Conservation (phyloP, 2,888 invertebrate genomes). For the Leptinotarsa rubiginosa region DNA sequence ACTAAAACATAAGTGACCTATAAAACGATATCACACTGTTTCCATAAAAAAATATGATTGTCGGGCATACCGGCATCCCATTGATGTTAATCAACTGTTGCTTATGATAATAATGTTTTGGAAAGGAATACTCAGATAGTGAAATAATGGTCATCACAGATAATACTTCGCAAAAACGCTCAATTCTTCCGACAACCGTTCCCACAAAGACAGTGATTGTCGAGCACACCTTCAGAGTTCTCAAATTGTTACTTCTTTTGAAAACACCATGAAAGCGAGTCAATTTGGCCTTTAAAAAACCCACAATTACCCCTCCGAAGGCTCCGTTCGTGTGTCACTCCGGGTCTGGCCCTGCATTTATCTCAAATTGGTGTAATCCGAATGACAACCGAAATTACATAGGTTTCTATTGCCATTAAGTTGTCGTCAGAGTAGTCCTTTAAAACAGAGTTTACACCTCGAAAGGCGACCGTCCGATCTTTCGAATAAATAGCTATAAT, state of each 20-base stretch:
- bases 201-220: constrained; percentile 1
- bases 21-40: no score
- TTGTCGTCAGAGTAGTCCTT: constrained; percentile 56
- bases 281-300: constrained; percentile 38
- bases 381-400: constrained; percentile 58
- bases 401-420: constrained; percentile 50
- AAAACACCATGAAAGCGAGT: constrained; percentile 15
- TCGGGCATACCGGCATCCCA: no score
- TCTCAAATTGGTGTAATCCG: constrained; percentile 51
- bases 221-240: background rate
- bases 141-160: no score
- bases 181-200: background rate
- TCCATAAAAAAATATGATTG: no score
- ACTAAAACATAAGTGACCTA: no score
- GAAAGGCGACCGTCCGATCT: constrained; percentile 47
- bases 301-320: constrained; percentile 36
- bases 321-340: constrained; percentile 40
- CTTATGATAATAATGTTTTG: no score
- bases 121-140: no score
- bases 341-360: constrained; percentile 33
- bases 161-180: no score
- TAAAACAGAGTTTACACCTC: constrained; percentile 49
- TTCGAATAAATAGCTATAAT: constrained; percentile 64
- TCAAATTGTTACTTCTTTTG: constrained; percentile 34
- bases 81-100: no score